A percentile compares a stretch with the other conserved stretches of the same genome.
phyloP scores from a whole-genome alignment of 64 coral and sea anemone genomes.

The Porites australiensis region DNA sequence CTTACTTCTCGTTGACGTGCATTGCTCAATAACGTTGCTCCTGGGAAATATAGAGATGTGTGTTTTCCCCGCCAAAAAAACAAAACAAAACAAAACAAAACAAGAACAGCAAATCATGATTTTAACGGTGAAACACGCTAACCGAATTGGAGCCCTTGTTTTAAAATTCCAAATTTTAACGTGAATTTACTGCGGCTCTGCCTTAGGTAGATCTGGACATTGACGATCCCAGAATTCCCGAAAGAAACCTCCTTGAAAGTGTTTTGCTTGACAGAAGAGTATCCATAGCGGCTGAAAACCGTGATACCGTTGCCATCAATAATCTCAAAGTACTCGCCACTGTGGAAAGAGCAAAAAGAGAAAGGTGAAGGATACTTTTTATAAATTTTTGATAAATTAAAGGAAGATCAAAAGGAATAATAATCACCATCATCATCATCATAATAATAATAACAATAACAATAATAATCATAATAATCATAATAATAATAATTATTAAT shows the following conservation, averaged over 20 bases:
- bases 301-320: neutral
- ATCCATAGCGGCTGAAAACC: neutral
- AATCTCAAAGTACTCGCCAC: neutral
- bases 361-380: too few species aligned
- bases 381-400: too few species aligned
- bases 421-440: too few species aligned
- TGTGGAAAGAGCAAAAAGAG: neutral
- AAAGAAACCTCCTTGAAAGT: neutral
- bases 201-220: neutral
- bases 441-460: too few species aligned
- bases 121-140: neutral
- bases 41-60: too few species aligned
- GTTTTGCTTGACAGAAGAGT: neutral
- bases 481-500: too few species aligned
- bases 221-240: neutral
- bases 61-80: too few species aligned
- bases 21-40: too few species aligned
- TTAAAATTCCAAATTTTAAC: neutral
- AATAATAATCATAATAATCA: too few species aligned
- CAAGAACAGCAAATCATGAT: neutral
- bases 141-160: neutral
- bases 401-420: too few species aligned
- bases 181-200: neutral
- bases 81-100: too few species aligned
- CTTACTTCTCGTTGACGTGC: too few species aligned